Conservation (phyloP, 1,140 invertebrate species). For the Halyomorpha halys region DNA sequence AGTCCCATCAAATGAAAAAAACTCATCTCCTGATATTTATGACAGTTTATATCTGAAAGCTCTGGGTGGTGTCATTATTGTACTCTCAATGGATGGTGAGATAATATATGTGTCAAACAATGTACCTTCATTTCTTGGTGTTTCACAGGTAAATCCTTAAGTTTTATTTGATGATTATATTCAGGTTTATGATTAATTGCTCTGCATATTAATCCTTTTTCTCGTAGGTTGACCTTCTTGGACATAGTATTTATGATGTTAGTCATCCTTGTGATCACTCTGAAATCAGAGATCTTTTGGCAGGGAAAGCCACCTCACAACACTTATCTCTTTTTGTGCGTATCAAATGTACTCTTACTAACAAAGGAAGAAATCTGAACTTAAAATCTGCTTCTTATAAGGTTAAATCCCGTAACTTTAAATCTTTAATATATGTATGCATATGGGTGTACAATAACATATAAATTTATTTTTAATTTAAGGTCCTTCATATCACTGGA, state of each 20-base stretch:
- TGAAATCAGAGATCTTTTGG: conserved; percentile 72
- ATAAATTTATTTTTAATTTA: conserved; percentile 31
- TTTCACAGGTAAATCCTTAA: conserved; percentile 61
- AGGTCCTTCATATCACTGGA: conserved; percentile 83
- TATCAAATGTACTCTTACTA: conserved; percentile 84
- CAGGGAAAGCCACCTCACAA: conserved; percentile 42
- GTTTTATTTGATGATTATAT: background rate
- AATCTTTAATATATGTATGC: background rate
- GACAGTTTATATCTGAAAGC: conserved; percentile 62
- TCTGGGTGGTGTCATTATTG: conserved; percentile 77
- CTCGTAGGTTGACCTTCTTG: conserved; percentile 82
- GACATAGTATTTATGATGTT: conserved; percentile 87
- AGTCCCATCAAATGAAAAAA: conserved; percentile 26
- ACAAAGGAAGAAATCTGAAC: conserved; percentile 81
- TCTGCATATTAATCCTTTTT: background rate
- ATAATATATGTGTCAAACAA: conserved; percentile 86
- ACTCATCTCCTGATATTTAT: conserved; percentile 37
- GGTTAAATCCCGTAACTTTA: conserved; percentile 41
- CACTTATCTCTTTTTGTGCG: conserved; percentile 52
- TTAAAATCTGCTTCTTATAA: conserved; percentile 88
- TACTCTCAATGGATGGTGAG: conserved; percentile 76
- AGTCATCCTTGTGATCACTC: conserved; percentile 91
- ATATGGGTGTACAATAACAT: background rate
- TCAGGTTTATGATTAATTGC: background rate
- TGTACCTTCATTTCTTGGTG: conserved; percentile 75